Percentiles rank a stretch among this genome's conserved stretches.
These are phyloP conservation scores for Drosophila peninsularis DNA, from an alignment of 2,888 invertebrate genomes.

Conservation along the genomic window DNA sequence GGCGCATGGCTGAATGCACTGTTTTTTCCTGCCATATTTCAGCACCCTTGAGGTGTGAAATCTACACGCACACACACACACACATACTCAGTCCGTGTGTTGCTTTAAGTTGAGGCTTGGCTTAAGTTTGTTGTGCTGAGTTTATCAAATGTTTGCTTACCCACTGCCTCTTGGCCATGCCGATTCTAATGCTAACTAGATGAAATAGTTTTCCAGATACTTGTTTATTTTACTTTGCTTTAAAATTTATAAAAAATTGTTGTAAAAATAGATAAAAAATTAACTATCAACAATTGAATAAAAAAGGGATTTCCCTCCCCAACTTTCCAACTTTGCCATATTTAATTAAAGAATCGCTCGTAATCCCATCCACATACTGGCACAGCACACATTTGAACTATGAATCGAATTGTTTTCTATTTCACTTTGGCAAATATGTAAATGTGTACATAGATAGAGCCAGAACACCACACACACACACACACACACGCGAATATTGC, in stretches of 20 bases:
- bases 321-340: not conserved
- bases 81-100: conserved; percentile 17
- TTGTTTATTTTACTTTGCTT: not conserved
- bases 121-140: conserved; percentile 34
- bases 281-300: not conserved
- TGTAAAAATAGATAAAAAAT: not conserved
- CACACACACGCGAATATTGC: conserved; percentile 6
- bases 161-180: conserved; percentile 27
- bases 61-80: conserved; percentile 58
- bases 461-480: conserved; percentile 2
- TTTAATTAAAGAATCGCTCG: conserved; percentile 27
- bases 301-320: not conserved
- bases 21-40: conserved; percentile 66
- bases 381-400: conserved; percentile 30
- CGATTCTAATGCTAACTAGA: conserved; percentile 36
- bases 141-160: conserved; percentile 40
- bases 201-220: conserved; percentile 43
- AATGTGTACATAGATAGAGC: conserved; percentile 24
- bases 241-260: too few relatives aligned
- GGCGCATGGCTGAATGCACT: conserved; percentile 36
- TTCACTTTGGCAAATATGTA: conserved; percentile 55
- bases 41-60: conserved; percentile 77
- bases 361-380: conserved; percentile 24
- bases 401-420: conserved; percentile 27
- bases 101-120: conserved; percentile 39